Conservation (phyloP, 2,797 vertebrate species). For the Jordanella pulchra region DNA sequence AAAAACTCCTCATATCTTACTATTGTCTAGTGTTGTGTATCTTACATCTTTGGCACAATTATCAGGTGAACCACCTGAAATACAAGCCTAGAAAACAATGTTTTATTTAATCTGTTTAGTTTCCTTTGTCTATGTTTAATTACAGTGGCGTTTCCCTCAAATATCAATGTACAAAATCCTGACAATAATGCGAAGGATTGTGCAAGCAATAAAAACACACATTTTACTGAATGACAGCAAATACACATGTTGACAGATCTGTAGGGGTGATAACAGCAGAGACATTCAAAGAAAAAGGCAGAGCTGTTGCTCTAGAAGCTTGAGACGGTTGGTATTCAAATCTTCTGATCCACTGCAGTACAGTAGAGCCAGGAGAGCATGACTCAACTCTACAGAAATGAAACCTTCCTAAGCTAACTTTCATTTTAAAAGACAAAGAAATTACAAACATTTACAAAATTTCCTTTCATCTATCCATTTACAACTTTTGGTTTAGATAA, state of each 20-base stretch:
- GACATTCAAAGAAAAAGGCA: background rate
- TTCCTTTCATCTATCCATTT: background rate
- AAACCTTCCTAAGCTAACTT: background rate
- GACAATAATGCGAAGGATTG: background rate
- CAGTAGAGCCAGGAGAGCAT: background rate
- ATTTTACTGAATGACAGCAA: background rate
- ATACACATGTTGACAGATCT: background rate
- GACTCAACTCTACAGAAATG: background rate
- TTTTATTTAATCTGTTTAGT: background rate
- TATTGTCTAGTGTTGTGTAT: background rate
- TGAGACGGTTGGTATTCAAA: background rate
- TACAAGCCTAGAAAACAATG: background rate
- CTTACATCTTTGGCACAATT: too few relatives aligned
- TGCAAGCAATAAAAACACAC: background rate
- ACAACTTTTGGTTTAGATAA: background rate
- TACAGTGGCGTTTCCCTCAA: background rate
- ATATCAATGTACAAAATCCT: background rate
- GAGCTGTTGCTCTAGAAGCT: background rate
- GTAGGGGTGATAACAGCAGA: background rate
- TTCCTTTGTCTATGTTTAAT: background rate
- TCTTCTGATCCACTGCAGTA: background rate
- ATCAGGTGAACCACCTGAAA: too few relatives aligned
- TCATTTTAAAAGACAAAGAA: background rate
- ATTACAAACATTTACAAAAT: background rate
- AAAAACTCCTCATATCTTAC: background rate